Conservation (phyloP, 2,888 invertebrate species). For the Hydrotaea diabolus region DNA sequence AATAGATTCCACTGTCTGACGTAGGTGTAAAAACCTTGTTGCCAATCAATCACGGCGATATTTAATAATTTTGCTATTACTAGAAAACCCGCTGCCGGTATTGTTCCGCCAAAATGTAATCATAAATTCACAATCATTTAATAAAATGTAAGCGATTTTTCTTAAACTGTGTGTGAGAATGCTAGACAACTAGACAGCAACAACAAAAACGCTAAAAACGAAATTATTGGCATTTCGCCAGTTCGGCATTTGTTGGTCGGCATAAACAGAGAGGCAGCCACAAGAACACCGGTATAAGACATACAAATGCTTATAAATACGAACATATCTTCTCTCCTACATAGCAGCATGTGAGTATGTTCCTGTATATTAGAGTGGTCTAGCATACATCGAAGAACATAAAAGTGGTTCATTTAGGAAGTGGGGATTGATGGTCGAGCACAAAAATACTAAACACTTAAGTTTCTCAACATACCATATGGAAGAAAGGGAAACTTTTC, state of each 20-base stretch:
- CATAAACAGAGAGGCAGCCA: not conserved
- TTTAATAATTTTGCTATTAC: not conserved
- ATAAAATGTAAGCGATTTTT: not conserved
- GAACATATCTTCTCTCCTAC: too few species aligned
- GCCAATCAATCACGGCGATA: not conserved
- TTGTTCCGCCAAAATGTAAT: not conserved
- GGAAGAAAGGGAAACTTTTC: too few species aligned
- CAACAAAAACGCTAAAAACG: not conserved
- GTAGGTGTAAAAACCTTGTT: slow-evolving; percentile 4
- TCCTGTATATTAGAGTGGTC: not conserved
- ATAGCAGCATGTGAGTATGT: not conserved
- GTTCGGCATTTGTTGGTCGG: slow-evolving; percentile 42
- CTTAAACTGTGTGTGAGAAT: not conserved
- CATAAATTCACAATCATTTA: not conserved
- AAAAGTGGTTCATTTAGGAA: too few species aligned
- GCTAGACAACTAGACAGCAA: not conserved
- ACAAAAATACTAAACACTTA: too few species aligned
- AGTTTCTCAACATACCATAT: too few species aligned
- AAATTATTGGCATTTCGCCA: slow-evolving; percentile 60
- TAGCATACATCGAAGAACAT: too few species aligned
- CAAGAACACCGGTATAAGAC: not conserved
- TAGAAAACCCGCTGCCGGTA: not conserved
- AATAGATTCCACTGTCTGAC: too few species aligned
- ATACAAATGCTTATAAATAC: not conserved
- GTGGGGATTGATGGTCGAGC: too few species aligned